Conservation (phyloP, 2,113 vertebrate species). For the Eupsittula cactorum region DNA sequence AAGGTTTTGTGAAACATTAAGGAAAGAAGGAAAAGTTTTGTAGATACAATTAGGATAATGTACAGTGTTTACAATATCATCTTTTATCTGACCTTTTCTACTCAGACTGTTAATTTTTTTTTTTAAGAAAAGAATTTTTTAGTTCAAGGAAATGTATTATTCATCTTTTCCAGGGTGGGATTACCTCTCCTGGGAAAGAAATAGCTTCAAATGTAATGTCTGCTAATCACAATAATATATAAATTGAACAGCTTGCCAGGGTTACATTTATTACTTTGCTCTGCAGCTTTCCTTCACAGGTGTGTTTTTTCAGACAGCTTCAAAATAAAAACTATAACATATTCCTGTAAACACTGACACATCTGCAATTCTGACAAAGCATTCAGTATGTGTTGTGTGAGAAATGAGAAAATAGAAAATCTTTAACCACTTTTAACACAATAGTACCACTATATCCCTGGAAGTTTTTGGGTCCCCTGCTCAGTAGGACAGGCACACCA, state of each 20-base stretch:
- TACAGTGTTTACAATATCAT: neutral
- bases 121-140: neutral
- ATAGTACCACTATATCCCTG: neutral
- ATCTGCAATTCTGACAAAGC: neutral
- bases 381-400: neutral
- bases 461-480: neutral
- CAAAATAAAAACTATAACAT: neutral
- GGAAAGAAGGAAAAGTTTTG: slow-evolving; percentile 12
- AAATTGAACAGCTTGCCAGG: slow-evolving; percentile 18
- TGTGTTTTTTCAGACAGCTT: neutral
- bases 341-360: neutral
- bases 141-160: slow-evolving; percentile 53
- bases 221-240: slow-evolving; percentile 52
- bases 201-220: slow-evolving; percentile 16
- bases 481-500: neutral
- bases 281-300: neutral
- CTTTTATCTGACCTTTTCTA: neutral
- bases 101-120: neutral
- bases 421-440: neutral
- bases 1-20: neutral
- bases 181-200: slow-evolving; percentile 47
- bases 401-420: slow-evolving; percentile 16
- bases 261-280: slow-evolving; percentile 21
- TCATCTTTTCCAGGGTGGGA: slow-evolving; percentile 40
- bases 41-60: neutral